A percentile compares a stretch with the other conserved stretches of the same genome.
phyloP scores from a whole-genome alignment of 1,140 invertebrate species.

The Atta colombica region DNA sequence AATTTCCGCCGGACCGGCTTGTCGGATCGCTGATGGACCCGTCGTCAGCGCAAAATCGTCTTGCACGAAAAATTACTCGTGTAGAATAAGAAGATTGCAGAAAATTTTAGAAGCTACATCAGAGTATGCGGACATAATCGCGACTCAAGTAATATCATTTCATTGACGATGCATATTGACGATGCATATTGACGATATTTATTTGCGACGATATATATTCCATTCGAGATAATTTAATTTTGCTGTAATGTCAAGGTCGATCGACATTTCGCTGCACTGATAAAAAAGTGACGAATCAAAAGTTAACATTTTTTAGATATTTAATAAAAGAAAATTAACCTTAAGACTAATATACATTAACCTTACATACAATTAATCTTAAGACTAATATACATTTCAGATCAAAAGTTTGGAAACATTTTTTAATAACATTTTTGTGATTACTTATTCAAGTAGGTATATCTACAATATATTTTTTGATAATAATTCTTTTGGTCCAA shows the following conservation, averaged over 20 bases:
- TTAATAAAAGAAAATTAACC: no score
- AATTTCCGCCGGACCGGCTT: slow-evolving; percentile 59
- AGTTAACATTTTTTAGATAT: no score
- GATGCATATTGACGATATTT: background rate
- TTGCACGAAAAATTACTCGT: background rate
- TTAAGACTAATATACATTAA: no score
- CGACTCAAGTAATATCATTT: background rate
- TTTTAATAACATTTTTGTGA: no score
- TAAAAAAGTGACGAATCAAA: no score
- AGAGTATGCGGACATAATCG: background rate
- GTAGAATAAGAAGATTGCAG: slow-evolving; percentile 32
- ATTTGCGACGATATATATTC: background rate
- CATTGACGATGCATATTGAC: background rate
- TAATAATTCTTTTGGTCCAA: no score
- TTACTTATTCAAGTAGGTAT: no score
- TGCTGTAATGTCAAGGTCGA: background rate
- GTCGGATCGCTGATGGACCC: background rate
- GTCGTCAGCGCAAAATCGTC: background rate
- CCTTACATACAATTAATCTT: no score
- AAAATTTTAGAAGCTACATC: background rate
- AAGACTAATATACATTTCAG: no score
- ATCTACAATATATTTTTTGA: no score
- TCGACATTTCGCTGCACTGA: background rate
- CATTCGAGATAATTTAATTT: no score
- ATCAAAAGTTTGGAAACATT: no score